A percentile compares a stretch with the other conserved stretches of the same genome.
Evolutionary conservation across 2,888 invertebrate genomes (phyloP).

Genomic region (Norana najaformis): DNA sequence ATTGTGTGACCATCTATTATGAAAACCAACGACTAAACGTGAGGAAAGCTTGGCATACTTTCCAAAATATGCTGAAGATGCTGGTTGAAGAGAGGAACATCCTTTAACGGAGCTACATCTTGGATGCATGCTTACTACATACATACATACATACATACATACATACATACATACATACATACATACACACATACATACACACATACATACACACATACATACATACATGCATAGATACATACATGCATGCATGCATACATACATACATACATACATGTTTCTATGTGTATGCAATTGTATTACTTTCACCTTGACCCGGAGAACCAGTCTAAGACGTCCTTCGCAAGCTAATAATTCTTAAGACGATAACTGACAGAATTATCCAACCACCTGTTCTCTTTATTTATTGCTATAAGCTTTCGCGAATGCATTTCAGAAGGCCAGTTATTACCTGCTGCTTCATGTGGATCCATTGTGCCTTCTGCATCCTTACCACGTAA

Average conservation of each 20-base stretch:
- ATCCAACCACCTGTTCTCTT: neutral
- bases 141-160: neutral
- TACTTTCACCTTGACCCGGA: neutral
- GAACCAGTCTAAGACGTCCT: neutral
- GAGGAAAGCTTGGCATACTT: neutral
- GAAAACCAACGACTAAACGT: neutral
- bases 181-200: neutral
- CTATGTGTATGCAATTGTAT: too few relatives aligned
- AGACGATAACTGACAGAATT: neutral
- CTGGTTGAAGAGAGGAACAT: neutral
- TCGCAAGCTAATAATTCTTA: neutral
- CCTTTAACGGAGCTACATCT: neutral
- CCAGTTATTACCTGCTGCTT: neutral
- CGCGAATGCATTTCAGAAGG: too few relatives aligned
- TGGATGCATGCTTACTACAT: neutral
- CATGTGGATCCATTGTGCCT: neutral
- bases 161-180: neutral
- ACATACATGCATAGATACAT: neutral
- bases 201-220: neutral
- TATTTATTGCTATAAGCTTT: neutral
- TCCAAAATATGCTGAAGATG: neutral
- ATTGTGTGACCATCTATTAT: neutral
- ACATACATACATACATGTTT: neutral
- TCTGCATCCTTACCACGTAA: neutral
- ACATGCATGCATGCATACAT: neutral